Conservation (phyloP, 2,797 vertebrate genomes). For the Masticophis lateralis region DNA sequence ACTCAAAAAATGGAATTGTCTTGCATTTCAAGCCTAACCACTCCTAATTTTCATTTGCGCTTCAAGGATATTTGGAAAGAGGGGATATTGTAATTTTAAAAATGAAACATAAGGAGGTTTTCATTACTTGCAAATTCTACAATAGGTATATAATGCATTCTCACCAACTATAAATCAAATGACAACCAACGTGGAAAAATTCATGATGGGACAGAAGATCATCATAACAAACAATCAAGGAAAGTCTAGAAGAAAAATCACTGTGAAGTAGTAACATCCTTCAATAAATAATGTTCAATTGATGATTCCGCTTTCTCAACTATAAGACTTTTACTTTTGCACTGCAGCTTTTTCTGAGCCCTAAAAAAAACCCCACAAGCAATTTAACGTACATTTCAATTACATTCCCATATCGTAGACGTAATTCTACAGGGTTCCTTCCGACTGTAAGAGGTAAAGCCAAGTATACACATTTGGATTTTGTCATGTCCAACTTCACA, state of each 20-base stretch:
- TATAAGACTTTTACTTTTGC: slow-evolving; percentile 11
- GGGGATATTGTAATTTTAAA: slow-evolving; percentile 66
- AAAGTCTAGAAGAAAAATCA: slow-evolving; percentile 54
- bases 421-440: background rate
- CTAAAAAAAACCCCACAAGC: slow-evolving; percentile 43
- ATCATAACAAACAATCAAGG: slow-evolving; percentile 55
- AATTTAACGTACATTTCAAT: slow-evolving; percentile 38
- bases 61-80: slow-evolving; percentile 64
- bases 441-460: background rate
- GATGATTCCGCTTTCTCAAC: slow-evolving; percentile 51
- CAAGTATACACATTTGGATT: background rate
- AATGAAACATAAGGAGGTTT: slow-evolving; percentile 68
- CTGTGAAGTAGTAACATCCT: slow-evolving; percentile 45
- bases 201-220: slow-evolving; percentile 12
- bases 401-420: slow-evolving; percentile 26
- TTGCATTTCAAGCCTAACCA: slow-evolving; percentile 72
- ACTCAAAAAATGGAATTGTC: slow-evolving; percentile 71
- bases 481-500: background rate
- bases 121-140: slow-evolving; percentile 67
- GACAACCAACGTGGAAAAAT: slow-evolving; percentile 39
- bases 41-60: slow-evolving; percentile 65
- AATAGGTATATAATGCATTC: slow-evolving; percentile 52
- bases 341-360: slow-evolving; percentile 31
- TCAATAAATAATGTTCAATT: slow-evolving; percentile 52
- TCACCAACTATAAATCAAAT: slow-evolving; percentile 57